Percentiles rank a stretch among this genome's conserved stretches.
These are phyloP conservation scores for Drosophila insularis DNA, from an alignment of 1,140 invertebrate genomes.

Conservation along the genomic window DNA sequence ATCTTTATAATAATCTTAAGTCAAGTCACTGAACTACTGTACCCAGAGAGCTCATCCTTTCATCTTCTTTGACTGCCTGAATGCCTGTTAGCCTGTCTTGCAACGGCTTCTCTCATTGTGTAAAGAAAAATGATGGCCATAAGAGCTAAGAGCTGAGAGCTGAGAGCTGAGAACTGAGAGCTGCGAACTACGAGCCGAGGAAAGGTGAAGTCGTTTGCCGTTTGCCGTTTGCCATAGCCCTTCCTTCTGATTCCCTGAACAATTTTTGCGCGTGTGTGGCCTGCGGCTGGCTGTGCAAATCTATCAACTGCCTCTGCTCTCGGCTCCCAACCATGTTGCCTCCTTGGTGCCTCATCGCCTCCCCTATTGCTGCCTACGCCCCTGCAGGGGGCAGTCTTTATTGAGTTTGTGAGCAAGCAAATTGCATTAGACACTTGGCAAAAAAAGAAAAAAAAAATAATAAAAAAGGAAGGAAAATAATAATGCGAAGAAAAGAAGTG, in stretches of 20 bases:
- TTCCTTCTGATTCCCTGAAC: conserved; percentile 10
- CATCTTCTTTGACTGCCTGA: conserved; percentile 8
- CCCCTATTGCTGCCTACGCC: neutral
- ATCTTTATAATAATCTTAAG: conserved; percentile 1
- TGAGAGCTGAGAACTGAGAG: conserved; percentile 13
- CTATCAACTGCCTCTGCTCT: conserved; percentile 57
- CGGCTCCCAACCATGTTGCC: conserved; percentile 5
- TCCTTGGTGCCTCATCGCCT: neutral
- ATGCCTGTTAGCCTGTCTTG: neutral
- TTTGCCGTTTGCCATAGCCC: neutral
- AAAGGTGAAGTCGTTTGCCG: conserved; percentile 10
- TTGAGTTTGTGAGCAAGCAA: conserved; percentile 74
- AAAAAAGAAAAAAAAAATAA: conserved; percentile 33
- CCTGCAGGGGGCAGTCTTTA: conserved; percentile 49
- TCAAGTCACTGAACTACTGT: conserved; percentile 18
- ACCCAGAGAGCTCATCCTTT: neutral
- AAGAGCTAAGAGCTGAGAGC: conserved; percentile 40
- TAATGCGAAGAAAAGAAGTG: neutral
- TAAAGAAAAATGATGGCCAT: conserved; percentile 54
- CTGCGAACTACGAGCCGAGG: neutral
- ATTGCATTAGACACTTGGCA: conserved; percentile 76
- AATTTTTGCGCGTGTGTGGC: conserved; percentile 67
- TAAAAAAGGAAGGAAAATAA: conserved; percentile 11
- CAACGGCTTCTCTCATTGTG: conserved; percentile 6
- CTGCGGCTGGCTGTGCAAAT: conserved; percentile 67